Evolutionary conservation across 2,797 vertebrate genomes (phyloP).

Genomic region (Acanthurus tractus): DNA sequence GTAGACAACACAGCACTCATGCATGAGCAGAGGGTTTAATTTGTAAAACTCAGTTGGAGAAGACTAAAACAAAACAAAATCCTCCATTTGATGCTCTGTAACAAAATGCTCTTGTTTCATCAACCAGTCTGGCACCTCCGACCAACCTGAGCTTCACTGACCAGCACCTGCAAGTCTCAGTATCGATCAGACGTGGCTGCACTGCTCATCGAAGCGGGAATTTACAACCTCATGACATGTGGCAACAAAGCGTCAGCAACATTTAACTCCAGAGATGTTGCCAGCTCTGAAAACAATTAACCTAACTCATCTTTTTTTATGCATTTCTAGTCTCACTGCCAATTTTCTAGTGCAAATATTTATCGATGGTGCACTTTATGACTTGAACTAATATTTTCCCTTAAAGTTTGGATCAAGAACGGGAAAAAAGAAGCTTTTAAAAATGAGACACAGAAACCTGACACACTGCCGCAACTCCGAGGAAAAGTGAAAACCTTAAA

Average conservation of each 20-base stretch:
- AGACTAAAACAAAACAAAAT: background rate
- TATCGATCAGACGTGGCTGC: constrained; percentile 29
- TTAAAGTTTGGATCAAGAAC: background rate
- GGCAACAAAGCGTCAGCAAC: background rate
- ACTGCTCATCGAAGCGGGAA: constrained; percentile 37
- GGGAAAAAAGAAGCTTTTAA: background rate
- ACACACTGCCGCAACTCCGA: constrained; percentile 1
- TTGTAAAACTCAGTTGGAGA: constrained; percentile 9
- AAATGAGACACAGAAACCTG: constrained; percentile 5
- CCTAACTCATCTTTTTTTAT: constrained; percentile 8
- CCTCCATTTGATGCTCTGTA: background rate
- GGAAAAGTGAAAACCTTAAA: constrained; percentile 1
- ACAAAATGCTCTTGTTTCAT: background rate
- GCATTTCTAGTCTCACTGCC: background rate
- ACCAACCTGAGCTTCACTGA: background rate
- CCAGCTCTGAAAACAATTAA: constrained; percentile 17
- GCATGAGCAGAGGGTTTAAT: constrained; percentile 10
- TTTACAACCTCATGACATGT: constrained; percentile 5
- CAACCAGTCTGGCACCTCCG: background rate
- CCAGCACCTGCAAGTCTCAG: background rate
- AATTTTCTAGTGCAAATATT: background rate
- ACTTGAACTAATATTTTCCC: background rate
- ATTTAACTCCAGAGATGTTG: constrained; percentile 20
- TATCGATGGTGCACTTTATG: background rate
- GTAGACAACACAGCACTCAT: background rate